Conservation (phyloP, 2,888 invertebrate genomes). For the Lasioglossum zephyrum region DNA sequence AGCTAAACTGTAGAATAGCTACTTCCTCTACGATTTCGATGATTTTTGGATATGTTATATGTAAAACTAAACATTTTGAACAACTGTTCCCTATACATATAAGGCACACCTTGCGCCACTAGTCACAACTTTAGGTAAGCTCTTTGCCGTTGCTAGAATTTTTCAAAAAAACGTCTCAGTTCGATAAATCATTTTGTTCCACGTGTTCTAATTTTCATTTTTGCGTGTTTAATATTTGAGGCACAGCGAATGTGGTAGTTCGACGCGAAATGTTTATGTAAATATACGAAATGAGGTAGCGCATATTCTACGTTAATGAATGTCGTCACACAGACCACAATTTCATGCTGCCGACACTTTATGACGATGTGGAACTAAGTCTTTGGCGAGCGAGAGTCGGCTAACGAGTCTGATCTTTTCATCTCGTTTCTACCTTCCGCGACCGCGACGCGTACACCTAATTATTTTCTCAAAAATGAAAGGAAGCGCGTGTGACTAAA, state of each 20-base stretch:
- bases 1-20: too few species aligned
- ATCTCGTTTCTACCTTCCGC: not conserved
- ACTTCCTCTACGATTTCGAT: too few species aligned
- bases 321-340: not conserved
- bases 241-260: not conserved
- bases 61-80: too few species aligned
- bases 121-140: too few species aligned
- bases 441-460: not conserved
- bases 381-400: not conserved
- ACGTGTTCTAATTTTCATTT: too few species aligned
- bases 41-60: too few species aligned
- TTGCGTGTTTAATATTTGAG: too few species aligned
- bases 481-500: not conserved
- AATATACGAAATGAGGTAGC: not conserved
- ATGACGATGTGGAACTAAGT: not conserved
- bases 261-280: not conserved
- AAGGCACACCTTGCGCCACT: too few species aligned
- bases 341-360: not conserved
- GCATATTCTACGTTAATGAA: not conserved
- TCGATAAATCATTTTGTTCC: not conserved
- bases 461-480: not conserved
- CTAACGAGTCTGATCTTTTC: not conserved
- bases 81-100: too few species aligned
- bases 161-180: not conserved
- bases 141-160: not conserved